Percentiles rank a stretch among this genome's conserved stretches.
Conservation (phyloP, 2,797 vertebrate species). For the Clarias fuscus region DNA sequence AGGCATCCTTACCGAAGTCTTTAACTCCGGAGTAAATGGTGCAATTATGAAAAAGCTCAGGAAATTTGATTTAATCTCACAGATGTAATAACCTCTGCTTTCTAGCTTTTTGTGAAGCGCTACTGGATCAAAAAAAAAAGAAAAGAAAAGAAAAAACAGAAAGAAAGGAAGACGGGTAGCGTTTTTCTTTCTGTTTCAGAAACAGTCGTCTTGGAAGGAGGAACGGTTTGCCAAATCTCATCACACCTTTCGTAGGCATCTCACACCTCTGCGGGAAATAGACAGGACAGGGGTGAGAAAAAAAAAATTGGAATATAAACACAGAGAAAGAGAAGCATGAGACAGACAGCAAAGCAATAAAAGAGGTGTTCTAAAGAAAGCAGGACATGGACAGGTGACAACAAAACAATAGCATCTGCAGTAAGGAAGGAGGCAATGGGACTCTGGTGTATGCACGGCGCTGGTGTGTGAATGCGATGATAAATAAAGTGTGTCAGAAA, state of each 20-base stretch:
- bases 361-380: conserved; percentile 18
- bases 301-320: conserved; percentile 31
- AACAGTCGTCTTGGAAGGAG: conserved; percentile 25
- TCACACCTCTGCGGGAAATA: conserved; percentile 25
- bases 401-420: background rate
- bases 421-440: background rate
- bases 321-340: conserved; percentile 6
- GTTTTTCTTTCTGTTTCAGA: conserved; percentile 33
- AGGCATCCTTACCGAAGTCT: conserved; percentile 7
- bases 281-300: background rate
- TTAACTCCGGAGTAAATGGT: conserved; percentile 19
- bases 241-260: conserved; percentile 34
- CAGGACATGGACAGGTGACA: conserved; percentile 35
- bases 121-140: conserved; percentile 30
- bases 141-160: too few species aligned
- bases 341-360: conserved; percentile 20
- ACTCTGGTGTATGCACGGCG: conserved; percentile 16
- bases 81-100: conserved; percentile 32
- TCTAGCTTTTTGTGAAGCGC: conserved; percentile 13
- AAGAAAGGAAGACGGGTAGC: conserved; percentile 2
- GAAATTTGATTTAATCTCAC: conserved; percentile 46
- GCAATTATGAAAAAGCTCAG: conserved; percentile 26
- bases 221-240: conserved; percentile 39
- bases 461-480: conserved; percentile 24
- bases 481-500: conserved; percentile 43